These are phyloP conservation scores for Caenorhabditis angaria DNA, from an alignment of 2,888 invertebrate genomes.

Conservation along the genomic window DNA sequence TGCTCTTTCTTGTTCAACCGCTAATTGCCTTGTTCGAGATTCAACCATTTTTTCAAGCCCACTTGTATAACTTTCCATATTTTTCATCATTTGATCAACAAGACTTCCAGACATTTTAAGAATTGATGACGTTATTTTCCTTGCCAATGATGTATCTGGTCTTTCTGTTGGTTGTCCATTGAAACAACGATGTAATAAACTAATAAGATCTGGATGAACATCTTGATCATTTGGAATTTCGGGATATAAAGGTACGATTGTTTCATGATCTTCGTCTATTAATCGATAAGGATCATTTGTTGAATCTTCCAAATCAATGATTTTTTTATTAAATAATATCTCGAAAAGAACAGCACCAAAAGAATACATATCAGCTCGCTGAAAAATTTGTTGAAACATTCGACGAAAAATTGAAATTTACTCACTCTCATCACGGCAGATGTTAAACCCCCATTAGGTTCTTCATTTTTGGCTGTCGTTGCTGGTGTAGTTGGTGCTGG, in stretches of 20 bases:
- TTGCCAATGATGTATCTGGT: constrained; percentile 58
- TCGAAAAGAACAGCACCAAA: constrained; percentile 69
- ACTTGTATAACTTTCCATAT: constrained; percentile 63
- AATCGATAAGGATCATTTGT: neutral
- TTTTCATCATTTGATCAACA: constrained; percentile 69
- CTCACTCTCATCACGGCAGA: too few species aligned
- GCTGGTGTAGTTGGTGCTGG: too few species aligned
- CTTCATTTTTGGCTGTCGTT: constrained; percentile 6
- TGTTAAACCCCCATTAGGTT: constrained; percentile 33
- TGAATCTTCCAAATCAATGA: constrained; percentile 46
- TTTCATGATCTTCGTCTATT: neutral
- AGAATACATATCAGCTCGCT: constrained; percentile 61
- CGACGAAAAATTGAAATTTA: too few species aligned
- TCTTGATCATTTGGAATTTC: constrained; percentile 8
- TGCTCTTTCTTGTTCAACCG: constrained; percentile 57
- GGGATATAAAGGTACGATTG: neutral
- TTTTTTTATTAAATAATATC: constrained; percentile 50
- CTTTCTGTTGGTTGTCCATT: constrained; percentile 37
- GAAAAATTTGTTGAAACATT: too few species aligned
- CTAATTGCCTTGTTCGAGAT: constrained; percentile 60
- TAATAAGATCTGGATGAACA: constrained; percentile 60
- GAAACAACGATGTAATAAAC: constrained; percentile 56
- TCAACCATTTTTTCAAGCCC: constrained; percentile 60
- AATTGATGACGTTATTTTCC: constrained; percentile 69
- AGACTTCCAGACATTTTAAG: constrained; percentile 69